phyloP scores from a whole-genome alignment of 2,888 invertebrate genomes.

The Macrophya alboannulata region DNA sequence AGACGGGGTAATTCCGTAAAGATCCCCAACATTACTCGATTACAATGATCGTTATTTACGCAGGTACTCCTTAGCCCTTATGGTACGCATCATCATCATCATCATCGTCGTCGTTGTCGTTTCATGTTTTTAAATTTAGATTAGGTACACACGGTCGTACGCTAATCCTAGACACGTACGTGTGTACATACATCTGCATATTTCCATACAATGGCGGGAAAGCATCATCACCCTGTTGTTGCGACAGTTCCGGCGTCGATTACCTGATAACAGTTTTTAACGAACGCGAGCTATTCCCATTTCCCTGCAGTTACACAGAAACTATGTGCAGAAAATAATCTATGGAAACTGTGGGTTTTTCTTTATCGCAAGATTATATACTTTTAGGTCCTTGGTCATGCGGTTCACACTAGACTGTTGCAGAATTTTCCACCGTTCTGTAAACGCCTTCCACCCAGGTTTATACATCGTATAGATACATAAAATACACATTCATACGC shows the following conservation, averaged over 20 bases:
- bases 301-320: neutral
- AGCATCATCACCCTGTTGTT: slow-evolving; percentile 68
- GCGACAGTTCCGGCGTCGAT: slow-evolving; percentile 77
- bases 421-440: slow-evolving; percentile 35
- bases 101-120: neutral
- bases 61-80: neutral
- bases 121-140: neutral
- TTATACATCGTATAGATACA: neutral
- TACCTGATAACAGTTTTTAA: slow-evolving; percentile 68
- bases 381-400: neutral
- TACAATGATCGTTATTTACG: slow-evolving; percentile 19
- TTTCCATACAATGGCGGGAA: slow-evolving; percentile 77
- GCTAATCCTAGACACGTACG: neutral
- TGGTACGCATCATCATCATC: neutral
- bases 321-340: neutral
- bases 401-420: too few relatives aligned
- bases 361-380: neutral
- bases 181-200: slow-evolving; percentile 50
- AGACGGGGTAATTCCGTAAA: neutral
- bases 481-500: neutral
- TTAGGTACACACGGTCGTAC: neutral
- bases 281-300: neutral
- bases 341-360: neutral
- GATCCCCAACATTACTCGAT: slow-evolving; percentile 13
- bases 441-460: neutral